These are phyloP conservation scores for Pseudomyrmex concolor DNA, from an alignment of 1,140 invertebrate species.

Conservation along the genomic window DNA sequence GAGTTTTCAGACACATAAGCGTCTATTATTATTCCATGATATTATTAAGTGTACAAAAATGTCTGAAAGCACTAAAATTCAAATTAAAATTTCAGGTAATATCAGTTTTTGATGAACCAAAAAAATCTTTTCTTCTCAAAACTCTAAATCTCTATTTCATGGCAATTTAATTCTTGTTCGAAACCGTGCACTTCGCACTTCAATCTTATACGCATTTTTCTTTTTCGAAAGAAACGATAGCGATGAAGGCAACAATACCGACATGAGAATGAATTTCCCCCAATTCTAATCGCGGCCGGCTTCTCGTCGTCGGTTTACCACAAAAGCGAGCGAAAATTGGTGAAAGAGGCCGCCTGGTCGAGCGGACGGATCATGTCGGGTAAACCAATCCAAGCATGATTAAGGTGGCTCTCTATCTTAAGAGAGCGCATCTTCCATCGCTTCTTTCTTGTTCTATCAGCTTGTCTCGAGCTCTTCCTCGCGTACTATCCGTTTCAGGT, in stretches of 20 bases:
- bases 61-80: background rate
- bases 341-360: slow-evolving; percentile 64
- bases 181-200: background rate
- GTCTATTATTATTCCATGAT: slow-evolving; percentile 10
- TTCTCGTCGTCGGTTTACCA: slow-evolving; percentile 56
- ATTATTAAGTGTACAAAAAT: background rate
- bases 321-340: slow-evolving; percentile 66
- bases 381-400: slow-evolving; percentile 76
- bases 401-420: slow-evolving; percentile 52
- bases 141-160: background rate
- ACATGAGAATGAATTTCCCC: slow-evolving; percentile 6
- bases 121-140: background rate
- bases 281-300: slow-evolving; percentile 12
- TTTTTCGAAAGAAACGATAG: background rate
- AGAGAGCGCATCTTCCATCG: slow-evolving; percentile 24
- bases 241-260: no score
- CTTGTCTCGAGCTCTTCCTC: slow-evolving; percentile 67
- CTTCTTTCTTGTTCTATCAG: slow-evolving; percentile 73
- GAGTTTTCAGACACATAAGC: slow-evolving; percentile 9
- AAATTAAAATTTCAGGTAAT: background rate
- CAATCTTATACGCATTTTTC: background rate
- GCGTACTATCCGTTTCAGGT: slow-evolving; percentile 77
- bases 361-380: slow-evolving; percentile 32
- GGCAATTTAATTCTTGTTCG: slow-evolving; percentile 14
- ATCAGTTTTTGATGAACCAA: background rate